phyloP scores from a whole-genome alignment of 2,888 invertebrate genomes.

The Drosophila mimica region DNA sequence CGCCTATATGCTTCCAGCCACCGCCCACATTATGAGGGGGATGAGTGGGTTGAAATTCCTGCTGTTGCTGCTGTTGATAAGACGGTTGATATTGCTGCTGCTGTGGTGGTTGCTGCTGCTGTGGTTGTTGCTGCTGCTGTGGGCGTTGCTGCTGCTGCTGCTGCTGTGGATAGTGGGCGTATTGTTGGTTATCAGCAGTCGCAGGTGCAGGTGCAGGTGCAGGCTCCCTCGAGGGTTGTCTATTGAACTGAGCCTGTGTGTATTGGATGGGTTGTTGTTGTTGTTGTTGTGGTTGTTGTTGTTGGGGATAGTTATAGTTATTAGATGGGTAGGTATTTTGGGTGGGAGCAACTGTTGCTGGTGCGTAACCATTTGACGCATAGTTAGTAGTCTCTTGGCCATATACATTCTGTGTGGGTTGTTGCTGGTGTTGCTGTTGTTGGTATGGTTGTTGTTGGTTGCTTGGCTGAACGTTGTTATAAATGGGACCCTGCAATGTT shows the following conservation, averaged over 20 bases:
- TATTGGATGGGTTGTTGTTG: slow-evolving; percentile 76
- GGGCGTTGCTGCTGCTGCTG: slow-evolving; percentile 37
- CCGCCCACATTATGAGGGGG: slow-evolving; percentile 28
- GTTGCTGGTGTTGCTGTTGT: slow-evolving; percentile 46
- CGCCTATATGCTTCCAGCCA: slow-evolving; percentile 74
- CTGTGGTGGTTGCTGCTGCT: slow-evolving; percentile 24
- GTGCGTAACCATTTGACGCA: slow-evolving; percentile 47
- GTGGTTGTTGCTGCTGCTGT: slow-evolving; percentile 40
- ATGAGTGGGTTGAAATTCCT: slow-evolving; percentile 42
- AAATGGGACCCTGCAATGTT: slow-evolving; percentile 80
- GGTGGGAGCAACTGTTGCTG: slow-evolving; percentile 45
- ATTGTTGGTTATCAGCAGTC: slow-evolving; percentile 22
- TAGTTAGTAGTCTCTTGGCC: slow-evolving; percentile 53
- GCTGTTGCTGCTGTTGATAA: slow-evolving; percentile 21
- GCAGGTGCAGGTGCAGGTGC: slow-evolving; percentile 32
- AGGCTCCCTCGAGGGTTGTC: slow-evolving; percentile 74
- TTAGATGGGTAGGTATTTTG: slow-evolving; percentile 52
- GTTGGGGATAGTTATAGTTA: slow-evolving; percentile 65
- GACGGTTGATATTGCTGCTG: slow-evolving; percentile 32
- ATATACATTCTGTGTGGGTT: slow-evolving; percentile 68
- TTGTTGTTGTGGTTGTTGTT: slow-evolving; percentile 35
- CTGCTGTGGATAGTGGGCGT: slow-evolving; percentile 26
- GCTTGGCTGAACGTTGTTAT: slow-evolving; percentile 77
- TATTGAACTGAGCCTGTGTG: slow-evolving; percentile 76
- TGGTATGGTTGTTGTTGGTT: slow-evolving; percentile 54